phyloP scores from a whole-genome alignment of 2,888 invertebrate genomes.

The Pyrochroa serraticornis region DNA sequence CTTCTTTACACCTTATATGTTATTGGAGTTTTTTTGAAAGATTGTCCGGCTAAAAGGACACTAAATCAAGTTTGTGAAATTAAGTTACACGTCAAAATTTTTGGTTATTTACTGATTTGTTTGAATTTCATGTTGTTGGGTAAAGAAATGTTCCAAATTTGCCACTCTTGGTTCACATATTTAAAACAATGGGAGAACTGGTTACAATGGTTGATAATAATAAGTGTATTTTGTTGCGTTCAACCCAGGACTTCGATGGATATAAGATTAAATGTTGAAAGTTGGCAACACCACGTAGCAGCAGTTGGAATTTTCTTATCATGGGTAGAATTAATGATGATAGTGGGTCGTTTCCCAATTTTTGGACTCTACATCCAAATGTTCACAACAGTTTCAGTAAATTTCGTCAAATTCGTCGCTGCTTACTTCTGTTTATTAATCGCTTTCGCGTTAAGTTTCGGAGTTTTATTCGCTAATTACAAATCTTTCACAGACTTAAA shows the following conservation, averaged over 20 bases:
- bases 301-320: slow-evolving; percentile 79
- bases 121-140: slow-evolving; percentile 68
- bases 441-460: slow-evolving; percentile 81
- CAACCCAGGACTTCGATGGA: slow-evolving; percentile 51
- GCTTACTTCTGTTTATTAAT: slow-evolving; percentile 82
- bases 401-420: slow-evolving; percentile 80
- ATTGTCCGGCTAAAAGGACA: slow-evolving; percentile 49
- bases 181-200: slow-evolving; percentile 84
- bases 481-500: slow-evolving; percentile 71
- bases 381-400: slow-evolving; percentile 84
- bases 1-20: slow-evolving; percentile 76
- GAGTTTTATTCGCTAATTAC: slow-evolving; percentile 80
- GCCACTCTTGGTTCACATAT: slow-evolving; percentile 73
- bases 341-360: slow-evolving; percentile 83
- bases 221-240: slow-evolving; percentile 73
- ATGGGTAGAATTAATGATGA: slow-evolving; percentile 86
- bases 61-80: slow-evolving; percentile 41
- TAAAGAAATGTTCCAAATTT: slow-evolving; percentile 82
- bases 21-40: slow-evolving; percentile 66
- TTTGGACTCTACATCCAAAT: slow-evolving; percentile 88
- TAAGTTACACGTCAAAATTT: slow-evolving; percentile 37
- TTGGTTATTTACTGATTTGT: slow-evolving; percentile 67
- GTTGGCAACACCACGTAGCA: slow-evolving; percentile 82
- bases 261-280: slow-evolving; percentile 49
- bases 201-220: slow-evolving; percentile 79